Base-by-base conservation (phyloP, 2,797 vertebrate genomes). In the Miichthys miiuy region DNA sequence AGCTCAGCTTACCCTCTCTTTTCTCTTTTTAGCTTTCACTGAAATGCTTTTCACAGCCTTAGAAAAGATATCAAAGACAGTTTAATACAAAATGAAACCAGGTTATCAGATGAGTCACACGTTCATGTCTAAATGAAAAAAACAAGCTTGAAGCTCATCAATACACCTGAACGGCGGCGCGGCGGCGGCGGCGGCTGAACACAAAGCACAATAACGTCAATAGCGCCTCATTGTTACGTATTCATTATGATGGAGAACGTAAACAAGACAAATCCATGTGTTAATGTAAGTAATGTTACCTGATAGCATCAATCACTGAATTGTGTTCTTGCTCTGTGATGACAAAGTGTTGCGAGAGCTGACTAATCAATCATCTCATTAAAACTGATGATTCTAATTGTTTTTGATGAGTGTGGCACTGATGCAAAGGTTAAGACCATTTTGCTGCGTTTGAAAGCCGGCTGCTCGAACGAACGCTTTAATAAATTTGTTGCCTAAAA, bases 311-410 rank as follows among this genome's bases (percentile, higher is more conserved):
- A 87, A 87, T 91, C 84, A 89, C 81, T 30, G 30, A 61, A 62
- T 77, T 80, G 79, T 77, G 78, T 75, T 82, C 63, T 75, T 79
- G 82, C 70, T 84, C 71, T 78, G 68, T 64, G 66, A 76, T 89
- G 88, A 88, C 87, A 90, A 82, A 88, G 86, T 80, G 79, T 80
- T 78, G 80, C 65, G n/a, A 50, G 71, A 80, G 83, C 57, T 71
- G 77, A 88, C 72, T 75, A 79, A 91, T 94, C 86, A 89, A 89
- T 92, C 89, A 87, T 72, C 74, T 89, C 86, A 88, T 92, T 91
- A 80, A 79, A 91, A 85, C 63, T 47, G 86, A 89, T 89, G 83
- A 81, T 86, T 86, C 82, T 89, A 91, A 93, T 92, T 90, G 88
- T 83, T 87, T 91, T 88, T 93, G 90, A 93, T 90, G 85, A 89